These are phyloP conservation scores for Lindbergichthys nudifrons DNA, from an alignment of 2,797 vertebrate genomes.

Conservation along the genomic window DNA sequence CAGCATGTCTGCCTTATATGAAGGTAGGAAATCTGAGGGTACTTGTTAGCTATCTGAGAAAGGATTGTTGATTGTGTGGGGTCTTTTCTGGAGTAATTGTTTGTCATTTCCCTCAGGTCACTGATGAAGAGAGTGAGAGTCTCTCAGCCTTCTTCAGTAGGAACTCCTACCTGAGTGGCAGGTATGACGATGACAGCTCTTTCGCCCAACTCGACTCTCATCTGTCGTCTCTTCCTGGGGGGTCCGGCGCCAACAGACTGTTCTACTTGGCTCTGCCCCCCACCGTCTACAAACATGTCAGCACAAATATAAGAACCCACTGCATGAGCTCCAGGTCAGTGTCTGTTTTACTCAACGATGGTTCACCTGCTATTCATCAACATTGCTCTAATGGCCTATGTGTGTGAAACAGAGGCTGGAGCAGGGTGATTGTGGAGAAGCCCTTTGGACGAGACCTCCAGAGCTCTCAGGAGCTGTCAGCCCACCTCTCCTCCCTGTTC, in stretches of 20 bases:
- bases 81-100: slow-evolving; percentile 16
- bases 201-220: slow-evolving; percentile 83
- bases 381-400: slow-evolving; percentile 24
- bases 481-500: slow-evolving; percentile 89
- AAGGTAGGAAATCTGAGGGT: slow-evolving; percentile 79
- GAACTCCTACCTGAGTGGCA: slow-evolving; percentile 87
- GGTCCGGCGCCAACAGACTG: slow-evolving; percentile 84
- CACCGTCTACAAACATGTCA: slow-evolving; percentile 89
- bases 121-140: slow-evolving; percentile 77
- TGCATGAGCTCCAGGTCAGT: slow-evolving; percentile 87
- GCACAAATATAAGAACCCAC: slow-evolving; percentile 85
- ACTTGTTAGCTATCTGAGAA: not conserved
- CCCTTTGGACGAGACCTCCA: slow-evolving; percentile 92
- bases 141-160: slow-evolving; percentile 86
- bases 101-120: slow-evolving; percentile 71
- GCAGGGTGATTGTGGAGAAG: slow-evolving; percentile 92
- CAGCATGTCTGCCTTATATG: slow-evolving; percentile 87
- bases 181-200: slow-evolving; percentile 80
- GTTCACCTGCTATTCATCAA: not conserved
- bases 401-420: slow-evolving; percentile 87
- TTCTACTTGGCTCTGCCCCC: slow-evolving; percentile 94
- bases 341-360: slow-evolving; percentile 18
- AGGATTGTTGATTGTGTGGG: not conserved
- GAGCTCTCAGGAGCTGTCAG: slow-evolving; percentile 89
- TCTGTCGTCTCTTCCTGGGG: slow-evolving; percentile 83